phyloP scores from a whole-genome alignment of 1,140 invertebrate genomes.

The Zaprionus nigranus region DNA sequence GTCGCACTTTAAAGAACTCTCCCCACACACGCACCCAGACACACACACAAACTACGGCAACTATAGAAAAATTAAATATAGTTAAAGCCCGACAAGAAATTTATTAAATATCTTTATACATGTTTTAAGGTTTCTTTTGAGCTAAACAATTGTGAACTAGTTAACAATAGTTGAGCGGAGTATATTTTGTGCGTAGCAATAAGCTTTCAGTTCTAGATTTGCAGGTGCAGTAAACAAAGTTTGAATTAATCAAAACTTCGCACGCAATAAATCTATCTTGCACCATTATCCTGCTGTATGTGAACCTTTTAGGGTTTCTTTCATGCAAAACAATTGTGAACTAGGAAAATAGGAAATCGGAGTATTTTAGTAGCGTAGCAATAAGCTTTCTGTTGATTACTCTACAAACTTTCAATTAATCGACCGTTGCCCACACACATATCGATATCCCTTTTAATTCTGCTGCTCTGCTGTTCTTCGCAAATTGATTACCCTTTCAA shows the following conservation, averaged over 20 bases:
- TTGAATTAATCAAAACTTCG: neutral
- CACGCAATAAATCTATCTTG: neutral
- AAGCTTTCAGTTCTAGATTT: neutral
- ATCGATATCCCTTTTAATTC: neutral
- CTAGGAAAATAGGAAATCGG: too few relatives aligned
- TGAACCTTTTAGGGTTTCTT: too few relatives aligned
- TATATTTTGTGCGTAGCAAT: neutral
- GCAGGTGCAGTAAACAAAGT: neutral
- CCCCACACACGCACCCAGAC: too few relatives aligned
- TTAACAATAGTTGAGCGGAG: neutral
- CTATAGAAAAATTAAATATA: neutral
- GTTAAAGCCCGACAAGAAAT: neutral
- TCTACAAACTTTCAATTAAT: neutral
- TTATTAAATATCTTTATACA: neutral
- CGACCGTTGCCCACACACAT: neutral
- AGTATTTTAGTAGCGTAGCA: neutral
- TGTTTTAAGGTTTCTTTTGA: too few relatives aligned
- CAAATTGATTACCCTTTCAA: constrained; percentile 4
- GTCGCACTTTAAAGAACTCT: neutral
- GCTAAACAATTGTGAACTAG: neutral
- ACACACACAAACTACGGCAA: too few relatives aligned
- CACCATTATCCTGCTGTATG: too few relatives aligned
- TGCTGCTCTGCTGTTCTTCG: neutral
- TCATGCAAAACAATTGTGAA: too few relatives aligned
- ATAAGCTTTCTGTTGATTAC: neutral